Base-by-base conservation (phyloP, 2,888 invertebrate genomes). In the Synergus umbraculus region DNA sequence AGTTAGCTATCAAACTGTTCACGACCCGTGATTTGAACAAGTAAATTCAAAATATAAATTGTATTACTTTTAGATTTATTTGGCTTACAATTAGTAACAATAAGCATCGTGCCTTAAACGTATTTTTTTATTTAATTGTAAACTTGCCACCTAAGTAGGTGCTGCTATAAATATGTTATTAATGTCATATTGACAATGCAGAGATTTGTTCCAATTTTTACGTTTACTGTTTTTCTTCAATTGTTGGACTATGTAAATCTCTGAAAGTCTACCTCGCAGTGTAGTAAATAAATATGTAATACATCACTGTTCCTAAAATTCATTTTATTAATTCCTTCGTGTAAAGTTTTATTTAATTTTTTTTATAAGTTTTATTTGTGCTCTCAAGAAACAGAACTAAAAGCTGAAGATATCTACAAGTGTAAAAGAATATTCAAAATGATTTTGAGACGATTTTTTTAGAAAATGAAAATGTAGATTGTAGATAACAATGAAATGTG, bases 1-100 rank as follows among this genome's bases (percentile, higher is more conserved):
- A 89, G 88, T 96, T 64, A 94, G 95, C 78, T 93, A 93, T 69
- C 95, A 95, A 88, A 93, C 93, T 58, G 94, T 95, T 7, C 89
- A 91, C 76, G 92, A 92, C 85, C 93, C 92, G 0, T 60, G 12
- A 60, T 60, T 22, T 12, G 4, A 60, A 22, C 2, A 60, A 22
- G 4, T 12, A 12, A 9, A 22, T 10, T 18, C n/a, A n/a, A 3
- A 65, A 43, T 12, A n/a, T 8, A 43, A n/a, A 15, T 65, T 41
- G 41, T 65, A 15, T 41, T 41, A 65, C 41, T 43, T 65, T 65
- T 43, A 65, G n/a, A 83, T 89, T 80, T 83, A 78, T 22, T 64
- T n/a, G 9, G 60, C 10, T 60, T 4, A 22, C 0, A 8, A 46
- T 46, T 8, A 10, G 46, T 10, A 60, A 60, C 22, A 22, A 54